Evolutionary conservation across 2,113 vertebrate species (phyloP).

Genomic region (Microtus oregoni): DNA sequence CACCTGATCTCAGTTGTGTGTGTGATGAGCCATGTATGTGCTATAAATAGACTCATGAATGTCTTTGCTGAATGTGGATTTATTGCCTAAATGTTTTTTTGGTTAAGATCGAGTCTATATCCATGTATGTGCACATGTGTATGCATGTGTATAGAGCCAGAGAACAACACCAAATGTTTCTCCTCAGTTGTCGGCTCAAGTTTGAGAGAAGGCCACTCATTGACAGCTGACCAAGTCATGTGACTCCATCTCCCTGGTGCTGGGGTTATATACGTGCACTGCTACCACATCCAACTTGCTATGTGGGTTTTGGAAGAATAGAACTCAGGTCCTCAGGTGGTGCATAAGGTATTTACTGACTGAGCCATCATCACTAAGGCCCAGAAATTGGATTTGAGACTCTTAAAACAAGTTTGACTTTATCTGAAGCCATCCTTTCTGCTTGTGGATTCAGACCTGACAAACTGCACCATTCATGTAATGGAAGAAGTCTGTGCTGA

Average conservation of each 20-base stretch:
- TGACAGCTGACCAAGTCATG: not conserved
- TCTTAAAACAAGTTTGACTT: not conserved
- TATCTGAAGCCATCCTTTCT: not conserved
- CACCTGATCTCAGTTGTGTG: not conserved
- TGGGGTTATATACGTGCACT: too few species aligned
- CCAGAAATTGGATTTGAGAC: not conserved
- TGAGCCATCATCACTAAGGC: too few species aligned
- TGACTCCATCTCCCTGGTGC: not conserved
- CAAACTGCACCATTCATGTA: not conserved
- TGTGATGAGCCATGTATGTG: not conserved
- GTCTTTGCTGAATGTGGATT: not conserved
- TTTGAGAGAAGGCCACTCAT: not conserved
- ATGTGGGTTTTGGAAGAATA: not conserved
- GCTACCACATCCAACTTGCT: not conserved
- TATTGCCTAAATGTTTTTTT: not conserved
- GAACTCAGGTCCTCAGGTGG: not conserved
- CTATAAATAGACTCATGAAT: too few species aligned
- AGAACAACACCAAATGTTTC: not conserved
- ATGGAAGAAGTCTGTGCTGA: not conserved
- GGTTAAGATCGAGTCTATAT: not conserved
- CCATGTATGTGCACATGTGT: not conserved
- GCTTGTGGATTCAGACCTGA: not conserved
- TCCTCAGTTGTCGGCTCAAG: not conserved
- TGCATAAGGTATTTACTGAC: not conserved
- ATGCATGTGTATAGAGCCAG: not conserved